Evolutionary conservation across 1,140 invertebrate species (phyloP).

Genomic region (Phymorhynchus buccinoides): DNA sequence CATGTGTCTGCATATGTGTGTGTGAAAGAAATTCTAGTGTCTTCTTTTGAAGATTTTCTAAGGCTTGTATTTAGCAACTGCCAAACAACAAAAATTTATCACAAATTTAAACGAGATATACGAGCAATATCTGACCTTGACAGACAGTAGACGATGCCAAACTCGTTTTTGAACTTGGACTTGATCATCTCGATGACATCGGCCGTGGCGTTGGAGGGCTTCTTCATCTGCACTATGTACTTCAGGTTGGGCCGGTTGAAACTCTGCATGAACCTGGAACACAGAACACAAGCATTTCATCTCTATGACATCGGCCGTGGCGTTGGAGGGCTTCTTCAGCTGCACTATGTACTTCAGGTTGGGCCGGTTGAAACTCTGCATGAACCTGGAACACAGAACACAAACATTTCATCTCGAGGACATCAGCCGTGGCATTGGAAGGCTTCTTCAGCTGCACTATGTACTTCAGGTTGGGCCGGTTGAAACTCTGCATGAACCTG

Average conservation of each 20-base stretch:
- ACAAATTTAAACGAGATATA: too few relatives aligned
- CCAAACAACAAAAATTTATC: too few relatives aligned
- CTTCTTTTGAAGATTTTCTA: too few relatives aligned
- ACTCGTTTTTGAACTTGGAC: constrained; percentile 79
- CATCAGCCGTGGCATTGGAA: constrained; percentile 79
- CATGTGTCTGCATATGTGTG: too few relatives aligned
- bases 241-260: constrained; percentile 96
- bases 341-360: constrained; percentile 91
- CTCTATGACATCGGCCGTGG: constrained; percentile 81
- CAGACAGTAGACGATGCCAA: constrained; percentile 96
- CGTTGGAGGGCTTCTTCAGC: constrained; percentile 79
- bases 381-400: constrained; percentile 76
- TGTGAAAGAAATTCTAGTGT: too few relatives aligned
- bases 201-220: constrained; percentile 77
- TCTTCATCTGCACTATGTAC: constrained; percentile 86
- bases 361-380: constrained; percentile 88
- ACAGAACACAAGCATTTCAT: too few relatives aligned
- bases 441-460: constrained; percentile 81
- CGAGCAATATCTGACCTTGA: too few relatives aligned
- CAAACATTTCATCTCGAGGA: constrained; percentile 82
- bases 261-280: constrained; percentile 77
- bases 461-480: constrained; percentile 94
- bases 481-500: constrained; percentile 83
- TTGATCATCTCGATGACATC: constrained; percentile 86
- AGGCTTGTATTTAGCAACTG: too few relatives aligned